Percentiles rank a stretch among this genome's conserved stretches.
Conservation (phyloP, 1,140 invertebrate species). For the Drosophila ercepeae region DNA sequence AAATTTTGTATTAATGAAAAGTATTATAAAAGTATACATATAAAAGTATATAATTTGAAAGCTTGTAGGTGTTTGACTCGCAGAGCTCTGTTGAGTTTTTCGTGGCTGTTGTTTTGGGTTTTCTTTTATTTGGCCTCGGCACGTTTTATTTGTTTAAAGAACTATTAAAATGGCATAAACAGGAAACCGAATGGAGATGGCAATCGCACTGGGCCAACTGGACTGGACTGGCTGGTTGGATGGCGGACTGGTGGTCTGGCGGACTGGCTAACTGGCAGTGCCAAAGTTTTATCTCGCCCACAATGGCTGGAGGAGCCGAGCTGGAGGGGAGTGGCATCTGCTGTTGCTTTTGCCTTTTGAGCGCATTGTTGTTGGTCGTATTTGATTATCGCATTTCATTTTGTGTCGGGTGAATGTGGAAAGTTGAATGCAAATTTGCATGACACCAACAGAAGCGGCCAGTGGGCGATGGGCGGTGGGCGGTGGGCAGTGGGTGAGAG, state of each 20-base stretch:
- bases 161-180: constrained; percentile 80
- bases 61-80: neutral
- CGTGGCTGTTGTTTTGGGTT: constrained; percentile 35
- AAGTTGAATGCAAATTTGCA: constrained; percentile 81
- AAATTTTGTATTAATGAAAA: no score
- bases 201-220: constrained; percentile 31
- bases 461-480: constrained; percentile 3
- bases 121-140: constrained; percentile 45
- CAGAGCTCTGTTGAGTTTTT: constrained; percentile 6
- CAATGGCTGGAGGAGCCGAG: constrained; percentile 5
- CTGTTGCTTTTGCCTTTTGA: constrained; percentile 35
- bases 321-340: constrained; percentile 13
- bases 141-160: constrained; percentile 77
- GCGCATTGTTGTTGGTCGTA: constrained; percentile 76
- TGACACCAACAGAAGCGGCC: constrained; percentile 61
- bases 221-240: constrained; percentile 14
- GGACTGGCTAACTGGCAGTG: constrained; percentile 65
- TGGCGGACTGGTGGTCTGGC: no score
- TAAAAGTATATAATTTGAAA: no score
- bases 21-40: no score
- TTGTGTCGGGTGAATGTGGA: constrained; percentile 76
- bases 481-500: neutral
- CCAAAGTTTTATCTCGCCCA: constrained; percentile 68
- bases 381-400: constrained; percentile 81
- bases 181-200: constrained; percentile 50